Base-by-base conservation (phyloP, 2,888 invertebrate genomes). In the Morpho deidamia region DNA sequence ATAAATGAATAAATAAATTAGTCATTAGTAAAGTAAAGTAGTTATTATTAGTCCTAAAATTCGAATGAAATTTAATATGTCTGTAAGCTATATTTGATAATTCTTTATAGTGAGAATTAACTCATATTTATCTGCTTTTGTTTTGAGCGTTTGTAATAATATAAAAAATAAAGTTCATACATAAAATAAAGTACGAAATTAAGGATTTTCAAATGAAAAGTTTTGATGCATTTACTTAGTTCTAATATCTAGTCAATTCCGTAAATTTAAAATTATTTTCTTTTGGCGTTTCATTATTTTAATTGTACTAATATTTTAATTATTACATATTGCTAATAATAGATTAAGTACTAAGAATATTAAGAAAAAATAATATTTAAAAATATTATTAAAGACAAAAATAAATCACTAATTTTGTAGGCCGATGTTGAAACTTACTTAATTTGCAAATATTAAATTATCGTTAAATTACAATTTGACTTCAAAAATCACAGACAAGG, bases 401-500 rank as follows among this genome's bases (percentile, higher is more conserved):
- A 12, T 51, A 45, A 35, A 47, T 8, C 50, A 49, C 61, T 63
- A 63, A 51, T 41, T 48, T 58, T 52, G 44, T 63, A 61, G 61
- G 61, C 59, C 63, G 59, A 59, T 64, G 53, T 57, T 52, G 61
- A 63, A 57, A 59, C 60, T 51, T 42, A 56, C 35, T 39, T 51
- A 53, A 42, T 37, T 44, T 11, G 11, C 42, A 23, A 41, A 14
- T 53, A 42, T 39, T n/a, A 46, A 37, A 51, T 7, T 23, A 44
- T 52, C n/a, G 12, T 47, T 46, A 44, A 44, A 51, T 49, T 47
- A 34, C 54, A 59, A 45, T 51, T 32, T 39, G 39, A 46, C n/a
- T 46, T n/a, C 8, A 46, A n/a, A 12, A 46, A 23, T 39, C n/a
- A 40, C 47, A 66, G 67, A 69, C 67, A 76, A 78, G 76, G 75